Percentiles rank a stretch among this genome's conserved stretches.
phyloP scores from a whole-genome alignment of 2,888 invertebrate genomes.

The Tholera decimalis region DNA sequence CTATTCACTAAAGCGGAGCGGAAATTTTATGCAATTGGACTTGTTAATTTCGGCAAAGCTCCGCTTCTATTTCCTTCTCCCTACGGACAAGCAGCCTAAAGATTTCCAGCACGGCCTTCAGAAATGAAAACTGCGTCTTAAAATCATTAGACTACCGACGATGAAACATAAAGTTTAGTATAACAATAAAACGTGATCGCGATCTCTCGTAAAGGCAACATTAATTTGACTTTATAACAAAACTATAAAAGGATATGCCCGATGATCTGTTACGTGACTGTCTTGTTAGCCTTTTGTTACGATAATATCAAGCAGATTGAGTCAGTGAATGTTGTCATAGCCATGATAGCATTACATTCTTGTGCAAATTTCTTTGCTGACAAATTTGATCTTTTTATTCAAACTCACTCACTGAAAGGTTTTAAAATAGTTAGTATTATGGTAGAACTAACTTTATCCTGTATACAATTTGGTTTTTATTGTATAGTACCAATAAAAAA shows the following conservation, averaged over 20 bases:
- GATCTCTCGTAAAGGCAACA: slow-evolving; percentile 69
- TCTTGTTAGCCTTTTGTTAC: slow-evolving; percentile 44
- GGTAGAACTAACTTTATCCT: no score
- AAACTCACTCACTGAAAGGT: not conserved
- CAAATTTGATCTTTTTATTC: slow-evolving; percentile 7
- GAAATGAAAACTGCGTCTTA: no score
- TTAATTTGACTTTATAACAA: slow-evolving; percentile 69
- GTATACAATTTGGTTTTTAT: no score
- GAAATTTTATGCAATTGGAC: no score
- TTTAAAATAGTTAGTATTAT: not conserved
- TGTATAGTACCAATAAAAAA: not conserved
- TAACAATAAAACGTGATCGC: slow-evolving; percentile 71
- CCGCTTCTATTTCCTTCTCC: no score
- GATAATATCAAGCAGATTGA: slow-evolving; percentile 45
- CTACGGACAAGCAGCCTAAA: no score
- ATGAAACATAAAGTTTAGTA: slow-evolving; percentile 55
- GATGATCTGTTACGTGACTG: slow-evolving; percentile 54
- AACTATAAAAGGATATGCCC: slow-evolving; percentile 61
- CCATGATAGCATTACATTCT: slow-evolving; percentile 19
- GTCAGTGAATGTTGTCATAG: slow-evolving; percentile 34
- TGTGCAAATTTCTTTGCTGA: slow-evolving; percentile 6
- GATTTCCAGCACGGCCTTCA: no score
- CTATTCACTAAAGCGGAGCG: no score
- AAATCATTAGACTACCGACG: slow-evolving; percentile 40
- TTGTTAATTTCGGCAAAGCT: no score